Percentiles rank a stretch among this genome's conserved stretches.
Conservation (phyloP, 2,888 invertebrate genomes). For the Fabriciana adippe region DNA sequence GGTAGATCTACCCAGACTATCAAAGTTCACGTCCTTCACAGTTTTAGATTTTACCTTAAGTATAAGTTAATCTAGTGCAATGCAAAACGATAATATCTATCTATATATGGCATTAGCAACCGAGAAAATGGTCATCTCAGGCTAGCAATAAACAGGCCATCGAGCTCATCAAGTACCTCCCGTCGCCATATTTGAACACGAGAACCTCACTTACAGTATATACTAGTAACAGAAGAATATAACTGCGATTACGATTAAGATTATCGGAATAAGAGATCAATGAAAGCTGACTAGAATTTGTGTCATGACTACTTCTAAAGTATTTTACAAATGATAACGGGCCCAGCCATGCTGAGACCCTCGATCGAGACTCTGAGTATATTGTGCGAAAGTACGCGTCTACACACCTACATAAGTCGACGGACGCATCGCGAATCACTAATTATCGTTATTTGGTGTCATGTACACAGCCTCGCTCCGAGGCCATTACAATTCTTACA, state of each 20-base stretch:
- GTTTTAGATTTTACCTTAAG: too few relatives aligned
- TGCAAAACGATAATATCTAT: too few relatives aligned
- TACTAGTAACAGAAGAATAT: slow-evolving; percentile 68
- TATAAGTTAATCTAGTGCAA: too few relatives aligned
- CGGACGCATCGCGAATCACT: slow-evolving; percentile 41
- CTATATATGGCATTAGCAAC: too few relatives aligned
- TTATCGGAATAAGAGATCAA: slow-evolving; percentile 73
- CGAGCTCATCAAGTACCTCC: slow-evolving; percentile 28
- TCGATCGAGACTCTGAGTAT: slow-evolving; percentile 28
- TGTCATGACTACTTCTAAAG: slow-evolving; percentile 71
- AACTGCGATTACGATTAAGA: slow-evolving; percentile 69
- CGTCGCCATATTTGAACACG: slow-evolving; percentile 60
- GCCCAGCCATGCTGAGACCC: slow-evolving; percentile 31
- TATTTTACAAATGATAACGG: slow-evolving; percentile 54
- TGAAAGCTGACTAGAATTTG: slow-evolving; percentile 80
- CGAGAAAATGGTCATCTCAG: neutral
- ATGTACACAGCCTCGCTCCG: slow-evolving; percentile 72
- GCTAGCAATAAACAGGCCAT: slow-evolving; percentile 8
- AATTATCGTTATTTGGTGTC: slow-evolving; percentile 67
- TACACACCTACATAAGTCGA: slow-evolving; percentile 37
- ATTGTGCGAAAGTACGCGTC: slow-evolving; percentile 56
- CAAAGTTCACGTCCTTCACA: neutral
- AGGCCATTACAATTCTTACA: slow-evolving; percentile 58
- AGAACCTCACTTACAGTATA: slow-evolving; percentile 62
- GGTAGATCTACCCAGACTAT: neutral